phyloP scores from a whole-genome alignment of 2,888 invertebrate genomes.

The Rhorus exstirpatorius region DNA sequence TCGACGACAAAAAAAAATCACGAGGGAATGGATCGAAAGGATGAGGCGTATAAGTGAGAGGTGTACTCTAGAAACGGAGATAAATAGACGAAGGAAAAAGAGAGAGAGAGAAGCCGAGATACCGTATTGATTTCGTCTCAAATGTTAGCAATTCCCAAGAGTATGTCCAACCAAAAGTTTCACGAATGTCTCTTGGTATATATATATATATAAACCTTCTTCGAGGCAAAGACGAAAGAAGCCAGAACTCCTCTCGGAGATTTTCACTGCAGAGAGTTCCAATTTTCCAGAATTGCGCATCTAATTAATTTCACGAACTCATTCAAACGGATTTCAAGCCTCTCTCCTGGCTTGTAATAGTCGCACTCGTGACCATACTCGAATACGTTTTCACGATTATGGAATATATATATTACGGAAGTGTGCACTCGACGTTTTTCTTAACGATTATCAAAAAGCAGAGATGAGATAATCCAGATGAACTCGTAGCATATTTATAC shows the following conservation, averaged over 20 bases:
- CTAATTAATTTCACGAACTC: conserved; percentile 52
- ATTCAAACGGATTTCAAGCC: conserved; percentile 38
- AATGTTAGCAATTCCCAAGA: conserved; percentile 73
- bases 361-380: too few relatives aligned
- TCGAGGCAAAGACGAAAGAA: conserved; percentile 21
- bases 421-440: conserved; percentile 17
- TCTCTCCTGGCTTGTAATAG: not conserved
- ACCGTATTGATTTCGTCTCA: conserved; percentile 79
- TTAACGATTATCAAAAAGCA: too few relatives aligned
- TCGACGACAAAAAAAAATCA: conserved; percentile 30
- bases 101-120: conserved; percentile 40
- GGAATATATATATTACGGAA: conserved; percentile 38
- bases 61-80: conserved; percentile 23
- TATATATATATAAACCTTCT: not conserved
- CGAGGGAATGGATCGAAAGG: conserved; percentile 46
- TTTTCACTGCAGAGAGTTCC: conserved; percentile 7
- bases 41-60: conserved; percentile 28
- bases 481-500: not conserved
- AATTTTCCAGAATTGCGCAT: conserved; percentile 31
- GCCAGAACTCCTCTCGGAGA: conserved; percentile 3
- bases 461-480: conserved; percentile 6
- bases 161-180: conserved; percentile 56
- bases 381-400: not conserved
- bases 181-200: not conserved
- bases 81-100: conserved; percentile 29